phyloP scores from a whole-genome alignment of 2,888 invertebrate genomes.

The Oeneis ivallda region DNA sequence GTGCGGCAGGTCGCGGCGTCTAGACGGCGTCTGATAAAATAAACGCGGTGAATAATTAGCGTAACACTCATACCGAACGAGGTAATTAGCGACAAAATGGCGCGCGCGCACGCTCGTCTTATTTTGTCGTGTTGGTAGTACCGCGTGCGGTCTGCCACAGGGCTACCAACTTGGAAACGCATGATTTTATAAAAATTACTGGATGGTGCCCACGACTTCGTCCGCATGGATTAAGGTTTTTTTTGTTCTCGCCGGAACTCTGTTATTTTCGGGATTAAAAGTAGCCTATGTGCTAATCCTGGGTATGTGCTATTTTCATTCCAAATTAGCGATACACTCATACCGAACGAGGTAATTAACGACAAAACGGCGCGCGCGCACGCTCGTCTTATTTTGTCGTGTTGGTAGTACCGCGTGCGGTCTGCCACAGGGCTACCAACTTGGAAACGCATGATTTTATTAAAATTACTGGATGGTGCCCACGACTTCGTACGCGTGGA shows the following conservation, averaged over 20 bases:
- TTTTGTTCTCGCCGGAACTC: too few relatives aligned
- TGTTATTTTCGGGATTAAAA: too few relatives aligned
- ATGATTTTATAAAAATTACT: too few relatives aligned
- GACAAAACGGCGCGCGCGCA: constrained; percentile 40
- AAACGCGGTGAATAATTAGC: constrained; percentile 49
- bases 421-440: constrained; percentile 47
- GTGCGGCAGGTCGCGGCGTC: constrained; percentile 38
- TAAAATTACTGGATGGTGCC: too few relatives aligned
- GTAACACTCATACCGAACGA: constrained; percentile 48
- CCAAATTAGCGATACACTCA: constrained; percentile 50
- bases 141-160: constrained; percentile 46
- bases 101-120: constrained; percentile 24
- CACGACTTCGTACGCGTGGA: too few relatives aligned
- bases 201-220: too few relatives aligned
- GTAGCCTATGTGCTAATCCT: too few relatives aligned
- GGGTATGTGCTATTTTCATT: too few relatives aligned
- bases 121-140: constrained; percentile 41
- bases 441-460: neutral
- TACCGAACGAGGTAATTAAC: constrained; percentile 46
- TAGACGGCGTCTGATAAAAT: constrained; percentile 51
- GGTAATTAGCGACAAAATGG: constrained; percentile 43
- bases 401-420: constrained; percentile 42
- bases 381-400: constrained; percentile 36
- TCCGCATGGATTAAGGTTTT: too few relatives aligned
- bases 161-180: constrained; percentile 40